phyloP scores from a whole-genome alignment of 2,888 invertebrate species.

The Clanis bilineata region DNA sequence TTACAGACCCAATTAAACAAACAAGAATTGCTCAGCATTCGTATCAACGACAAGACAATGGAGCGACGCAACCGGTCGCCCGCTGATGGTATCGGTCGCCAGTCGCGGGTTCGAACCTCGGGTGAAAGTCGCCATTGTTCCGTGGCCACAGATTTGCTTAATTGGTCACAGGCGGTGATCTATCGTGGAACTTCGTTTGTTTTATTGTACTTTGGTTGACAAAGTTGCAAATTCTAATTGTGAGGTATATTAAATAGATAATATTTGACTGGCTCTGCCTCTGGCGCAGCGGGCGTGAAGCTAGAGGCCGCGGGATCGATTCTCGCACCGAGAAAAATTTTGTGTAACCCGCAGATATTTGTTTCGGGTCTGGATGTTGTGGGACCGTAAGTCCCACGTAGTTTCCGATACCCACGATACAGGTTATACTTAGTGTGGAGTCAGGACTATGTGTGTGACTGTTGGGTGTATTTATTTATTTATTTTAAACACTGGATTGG shows the following conservation, averaged over 20 bases:
- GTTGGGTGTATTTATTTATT: too few species aligned
- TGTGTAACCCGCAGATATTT: too few species aligned
- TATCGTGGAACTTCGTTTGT: not conserved
- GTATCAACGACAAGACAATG: slow-evolving; percentile 24
- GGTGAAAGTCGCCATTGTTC: slow-evolving; percentile 16
- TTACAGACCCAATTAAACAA: slow-evolving; percentile 1
- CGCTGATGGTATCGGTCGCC: slow-evolving; percentile 16
- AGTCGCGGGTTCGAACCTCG: not conserved
- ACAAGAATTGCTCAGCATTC: slow-evolving; percentile 7
- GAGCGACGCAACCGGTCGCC: slow-evolving; percentile 17
- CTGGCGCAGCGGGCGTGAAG: too few species aligned
- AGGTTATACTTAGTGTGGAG: too few species aligned
- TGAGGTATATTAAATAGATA: not conserved
- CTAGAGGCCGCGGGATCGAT: too few species aligned
- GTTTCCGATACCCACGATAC: too few species aligned
- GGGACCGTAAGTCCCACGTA: too few species aligned
- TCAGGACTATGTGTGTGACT: too few species aligned
- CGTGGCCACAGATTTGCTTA: not conserved
- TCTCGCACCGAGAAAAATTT: too few species aligned
- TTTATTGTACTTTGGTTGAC: not conserved
- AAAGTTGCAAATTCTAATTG: not conserved
- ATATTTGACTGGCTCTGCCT: too few species aligned
- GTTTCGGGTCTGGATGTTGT: too few species aligned
- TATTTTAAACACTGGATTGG: too few species aligned
- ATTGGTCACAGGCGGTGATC: not conserved